Evolutionary conservation across 1,140 invertebrate genomes (phyloP), one percentile per base, ranked within the genome.

Genomic region (Drosophila sturtevanti): DNA sequence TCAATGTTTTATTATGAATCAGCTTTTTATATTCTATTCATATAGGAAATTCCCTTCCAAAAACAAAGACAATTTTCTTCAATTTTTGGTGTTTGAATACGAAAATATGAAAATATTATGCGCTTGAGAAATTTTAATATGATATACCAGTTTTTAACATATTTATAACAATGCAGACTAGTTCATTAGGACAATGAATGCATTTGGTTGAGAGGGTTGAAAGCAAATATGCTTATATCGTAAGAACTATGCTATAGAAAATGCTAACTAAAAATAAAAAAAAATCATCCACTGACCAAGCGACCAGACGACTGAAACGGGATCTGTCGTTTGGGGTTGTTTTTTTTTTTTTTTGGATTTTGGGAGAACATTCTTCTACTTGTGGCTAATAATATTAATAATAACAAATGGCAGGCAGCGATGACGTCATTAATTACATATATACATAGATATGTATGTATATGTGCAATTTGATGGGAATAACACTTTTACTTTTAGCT

Each of bases 111-210:
- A n/a, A n/a, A n/a, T 18, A 38, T 52, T 31, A 12, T 54, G 34
- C 1, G 11, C 4, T 41, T 41, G 38, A 14, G 4, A 14, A 44
- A 44, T 18, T 11, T 44, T 18, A 7, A 18, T 24, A 24, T 24
- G 6, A 2, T 14, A 18, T 16, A 44, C 5, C 0, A 16, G 9
- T 18, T 34, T 12, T 18, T 4, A 14, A 6, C 38, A n/a, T 14
- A 41, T 44, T 41, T 14, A 24, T 6, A 12, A 21, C 58, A 52
- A n/a, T 51, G 11, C 14, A 56, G 51, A 75, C 64, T 76, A 76
- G 72, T 75, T 75, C 64, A 76, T 76, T 76, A 44, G 72, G 72
- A 68, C 72, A 76, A 54, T 68, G 72, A 51, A 68, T 63, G 27
- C 6, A 31, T 75, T 41, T 37, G 38, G 51, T 68, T 65, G 68